phyloP scores from a whole-genome alignment of 2,888 invertebrate species.

The Hyposoter didymator region DNA sequence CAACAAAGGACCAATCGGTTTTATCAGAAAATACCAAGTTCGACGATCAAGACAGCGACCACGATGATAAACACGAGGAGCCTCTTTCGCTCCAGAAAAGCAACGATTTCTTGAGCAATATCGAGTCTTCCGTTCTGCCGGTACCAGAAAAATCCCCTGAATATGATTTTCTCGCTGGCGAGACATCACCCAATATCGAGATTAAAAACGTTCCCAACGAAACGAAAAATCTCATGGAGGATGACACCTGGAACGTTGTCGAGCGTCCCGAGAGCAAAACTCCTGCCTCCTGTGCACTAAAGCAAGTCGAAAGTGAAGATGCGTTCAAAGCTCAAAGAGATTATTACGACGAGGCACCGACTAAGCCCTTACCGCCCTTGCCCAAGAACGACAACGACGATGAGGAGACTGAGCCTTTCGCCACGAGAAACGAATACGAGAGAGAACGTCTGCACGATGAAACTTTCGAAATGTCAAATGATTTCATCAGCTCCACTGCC shows the following conservation, averaged over 20 bases:
- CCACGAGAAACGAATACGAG: constrained; percentile 48
- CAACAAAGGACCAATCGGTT: constrained; percentile 3
- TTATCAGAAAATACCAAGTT: constrained; percentile 44
- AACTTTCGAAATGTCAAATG: constrained; percentile 73
- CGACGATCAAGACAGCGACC: constrained; percentile 48
- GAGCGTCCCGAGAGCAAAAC: constrained; percentile 67
- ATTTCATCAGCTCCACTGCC: constrained; percentile 65
- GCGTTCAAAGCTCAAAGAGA: constrained; percentile 20
- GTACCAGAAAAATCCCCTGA: constrained; percentile 74
- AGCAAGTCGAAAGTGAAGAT: constrained; percentile 30
- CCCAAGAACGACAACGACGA: constrained; percentile 70
- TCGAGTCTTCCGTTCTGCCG: constrained; percentile 74
- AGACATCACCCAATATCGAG: constrained; percentile 50
- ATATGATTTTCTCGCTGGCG: constrained; percentile 73
- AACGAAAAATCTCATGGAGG: constrained; percentile 64
- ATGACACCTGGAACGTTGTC: constrained; percentile 71
- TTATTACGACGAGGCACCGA: constrained; percentile 73
- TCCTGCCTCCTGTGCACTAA: constrained; percentile 51
- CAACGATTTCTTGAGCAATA: constrained; percentile 66
- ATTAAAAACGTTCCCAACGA: not conserved
- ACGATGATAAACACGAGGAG: constrained; percentile 42
- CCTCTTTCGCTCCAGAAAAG: constrained; percentile 23
- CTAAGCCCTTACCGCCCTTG: constrained; percentile 80
- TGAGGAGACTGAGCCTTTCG: constrained; percentile 71
- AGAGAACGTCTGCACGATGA: constrained; percentile 56